A percentile compares a stretch with the other conserved stretches of the same genome.
phyloP scores from a whole-genome alignment of 2,113 vertebrate genomes.

The Eretmochelys imbricata region DNA sequence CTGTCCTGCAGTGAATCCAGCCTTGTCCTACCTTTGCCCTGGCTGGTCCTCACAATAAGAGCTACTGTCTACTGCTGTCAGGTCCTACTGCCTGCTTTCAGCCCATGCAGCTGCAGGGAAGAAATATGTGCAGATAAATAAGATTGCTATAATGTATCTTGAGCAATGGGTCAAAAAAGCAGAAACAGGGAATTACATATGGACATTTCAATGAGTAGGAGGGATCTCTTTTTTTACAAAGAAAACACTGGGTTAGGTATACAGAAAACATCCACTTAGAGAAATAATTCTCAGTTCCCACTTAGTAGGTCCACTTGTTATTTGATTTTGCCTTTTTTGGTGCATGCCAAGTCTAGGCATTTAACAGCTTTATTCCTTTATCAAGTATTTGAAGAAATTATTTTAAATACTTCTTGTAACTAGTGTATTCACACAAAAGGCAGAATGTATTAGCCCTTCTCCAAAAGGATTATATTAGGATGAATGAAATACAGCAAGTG shows the following conservation, averaged over 20 bases:
- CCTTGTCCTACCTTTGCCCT: neutral
- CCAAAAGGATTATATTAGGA: neutral
- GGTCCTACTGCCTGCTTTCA: neutral
- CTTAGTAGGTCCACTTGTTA: neutral
- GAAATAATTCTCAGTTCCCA: neutral
- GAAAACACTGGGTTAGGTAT: neutral
- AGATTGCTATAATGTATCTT: slow-evolving; percentile 56
- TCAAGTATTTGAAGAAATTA: neutral
- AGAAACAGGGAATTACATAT: slow-evolving; percentile 16
- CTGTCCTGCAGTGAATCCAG: neutral
- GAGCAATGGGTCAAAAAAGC: slow-evolving; percentile 60
- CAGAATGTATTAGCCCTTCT: neutral
- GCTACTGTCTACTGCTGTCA: neutral
- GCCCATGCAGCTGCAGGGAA: neutral
- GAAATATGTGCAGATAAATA: slow-evolving; percentile 31
- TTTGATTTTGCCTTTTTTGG: neutral
- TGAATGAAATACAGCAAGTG: neutral
- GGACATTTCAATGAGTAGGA: neutral
- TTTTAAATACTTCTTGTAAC: neutral
- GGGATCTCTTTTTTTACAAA: neutral
- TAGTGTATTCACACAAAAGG: neutral
- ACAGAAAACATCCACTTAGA: neutral
- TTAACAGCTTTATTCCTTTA: neutral
- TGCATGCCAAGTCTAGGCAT: neutral
- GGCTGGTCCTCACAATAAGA: neutral